These are phyloP conservation scores for Drosophila lacteicornis DNA, from an alignment of 1,140 invertebrate species.

Conservation along the genomic window DNA sequence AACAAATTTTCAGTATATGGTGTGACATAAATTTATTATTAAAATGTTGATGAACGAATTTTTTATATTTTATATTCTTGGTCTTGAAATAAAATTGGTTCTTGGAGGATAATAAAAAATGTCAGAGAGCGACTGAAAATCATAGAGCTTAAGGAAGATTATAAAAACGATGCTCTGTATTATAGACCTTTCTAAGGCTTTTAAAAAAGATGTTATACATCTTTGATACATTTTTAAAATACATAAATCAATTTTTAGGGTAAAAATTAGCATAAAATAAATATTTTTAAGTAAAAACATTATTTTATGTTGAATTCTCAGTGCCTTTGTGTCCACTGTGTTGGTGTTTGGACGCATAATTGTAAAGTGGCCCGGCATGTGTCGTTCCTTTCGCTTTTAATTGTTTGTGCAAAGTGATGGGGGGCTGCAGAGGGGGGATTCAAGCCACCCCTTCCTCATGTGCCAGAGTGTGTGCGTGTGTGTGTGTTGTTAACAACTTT, in stretches of 20 bases:
- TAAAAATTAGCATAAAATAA: too few species aligned
- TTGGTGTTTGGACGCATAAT: constrained; percentile 48
- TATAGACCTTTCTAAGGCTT: accelerated
- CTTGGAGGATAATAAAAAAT: not conserved
- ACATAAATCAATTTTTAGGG: not conserved
- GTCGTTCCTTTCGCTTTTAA: constrained; percentile 69
- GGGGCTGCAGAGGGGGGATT: not conserved
- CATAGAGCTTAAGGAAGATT: not conserved
- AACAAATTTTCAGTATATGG: not conserved
- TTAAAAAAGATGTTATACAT: too few species aligned
- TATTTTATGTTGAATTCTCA: not conserved
- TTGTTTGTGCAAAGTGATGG: constrained; percentile 42
- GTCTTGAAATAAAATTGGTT: not conserved
- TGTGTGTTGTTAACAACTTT: constrained; percentile 72
- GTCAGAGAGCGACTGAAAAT: not conserved
- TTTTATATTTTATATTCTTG: not conserved
- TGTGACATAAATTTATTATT: not conserved
- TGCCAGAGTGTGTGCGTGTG: constrained; percentile 8
- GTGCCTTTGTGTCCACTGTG: constrained; percentile 12
- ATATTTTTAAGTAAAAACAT: not conserved
- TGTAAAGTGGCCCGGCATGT: constrained; percentile 62
- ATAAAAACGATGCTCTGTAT: not conserved
- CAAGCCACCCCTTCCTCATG: not conserved
- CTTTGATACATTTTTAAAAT: too few species aligned
- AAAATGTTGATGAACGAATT: too few species aligned